Conservation (phyloP, 2,113 vertebrate species). For the Neotragus pygmaeus region DNA sequence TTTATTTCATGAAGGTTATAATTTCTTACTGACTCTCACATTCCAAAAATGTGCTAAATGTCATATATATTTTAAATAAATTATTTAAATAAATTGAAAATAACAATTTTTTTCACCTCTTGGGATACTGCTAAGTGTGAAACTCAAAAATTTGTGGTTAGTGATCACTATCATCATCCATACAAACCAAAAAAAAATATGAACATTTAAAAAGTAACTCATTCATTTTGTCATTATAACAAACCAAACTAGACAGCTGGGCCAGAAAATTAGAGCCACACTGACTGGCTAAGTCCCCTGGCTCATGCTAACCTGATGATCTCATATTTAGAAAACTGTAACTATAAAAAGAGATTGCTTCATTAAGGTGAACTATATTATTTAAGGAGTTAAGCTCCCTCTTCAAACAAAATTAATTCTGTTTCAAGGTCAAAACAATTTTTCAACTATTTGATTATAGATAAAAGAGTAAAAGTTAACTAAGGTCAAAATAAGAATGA, state of each 20-base stretch:
- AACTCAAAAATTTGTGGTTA: neutral
- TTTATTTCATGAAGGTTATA: neutral
- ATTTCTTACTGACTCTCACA: neutral
- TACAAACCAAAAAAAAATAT: neutral
- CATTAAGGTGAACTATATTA: neutral
- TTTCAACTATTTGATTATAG: neutral
- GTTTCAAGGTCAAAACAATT: neutral
- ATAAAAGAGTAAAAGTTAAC: constrained; percentile 13
- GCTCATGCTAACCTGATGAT: neutral
- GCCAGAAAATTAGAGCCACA: neutral
- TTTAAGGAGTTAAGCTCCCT: neutral
- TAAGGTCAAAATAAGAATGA: neutral
- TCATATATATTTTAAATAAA: neutral
- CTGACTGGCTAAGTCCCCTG: neutral
- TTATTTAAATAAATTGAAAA: neutral
- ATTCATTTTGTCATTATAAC: neutral
- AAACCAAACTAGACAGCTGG: neutral
- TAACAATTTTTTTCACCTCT: neutral
- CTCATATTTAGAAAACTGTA: neutral
- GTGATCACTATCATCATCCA: neutral
- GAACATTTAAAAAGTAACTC: neutral
- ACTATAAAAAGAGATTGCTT: neutral
- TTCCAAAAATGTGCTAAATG: neutral
- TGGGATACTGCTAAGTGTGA: neutral
- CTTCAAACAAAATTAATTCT: neutral